Base-by-base conservation (phyloP, 2,113 vertebrate genomes). In the Oryzias celebensis region DNA sequence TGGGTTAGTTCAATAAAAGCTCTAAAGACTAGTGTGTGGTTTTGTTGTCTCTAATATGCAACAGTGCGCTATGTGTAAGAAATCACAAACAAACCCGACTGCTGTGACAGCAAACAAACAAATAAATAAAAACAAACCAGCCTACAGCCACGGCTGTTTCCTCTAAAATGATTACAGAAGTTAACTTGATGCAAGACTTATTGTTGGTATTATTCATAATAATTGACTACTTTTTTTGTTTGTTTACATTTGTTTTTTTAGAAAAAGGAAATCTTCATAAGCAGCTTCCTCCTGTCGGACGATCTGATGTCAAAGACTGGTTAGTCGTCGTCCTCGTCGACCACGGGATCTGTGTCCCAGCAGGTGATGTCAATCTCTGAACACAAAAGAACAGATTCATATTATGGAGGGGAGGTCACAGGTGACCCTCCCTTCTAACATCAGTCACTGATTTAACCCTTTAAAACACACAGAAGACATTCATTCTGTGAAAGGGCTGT, bases 361-460 rank as follows among this genome's bases (percentile, higher is more conserved):
- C 96, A 97, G 1, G 96, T 98, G 71, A 98, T 97, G 90, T 98
- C 96, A 48, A 98, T 98, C 90, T 98, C 96, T 98, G 83, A 51
- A 20, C n/a, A 65, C 44, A 62, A 16, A 63, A 1, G 58, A 7
- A 58, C 8, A 53, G 8, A 28, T 28, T 28, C 5, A 28, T 28
- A 28, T 28, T 28, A 6, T 4, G 7, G 26, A 4, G 26, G 26
- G 4, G 26, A 28, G 26, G 26, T 4, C 20, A 20, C 20, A 20
- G 20, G 20, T 20, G 36, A 36, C 8, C 7, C 7, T 36, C 36
- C 36, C 1, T 8, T 3, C 36, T 10, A 36, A 10, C 26, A 36
- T 7, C 7, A 7, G 2, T 36, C 7, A 10, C 7, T 8, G 10
- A 12, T 36, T 36, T 10, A 3, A 28, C 4, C 26, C 26, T 28